These are phyloP conservation scores for Tupaia chinensis DNA, from an alignment of 2,113 vertebrate genomes.

Conservation along the genomic window DNA sequence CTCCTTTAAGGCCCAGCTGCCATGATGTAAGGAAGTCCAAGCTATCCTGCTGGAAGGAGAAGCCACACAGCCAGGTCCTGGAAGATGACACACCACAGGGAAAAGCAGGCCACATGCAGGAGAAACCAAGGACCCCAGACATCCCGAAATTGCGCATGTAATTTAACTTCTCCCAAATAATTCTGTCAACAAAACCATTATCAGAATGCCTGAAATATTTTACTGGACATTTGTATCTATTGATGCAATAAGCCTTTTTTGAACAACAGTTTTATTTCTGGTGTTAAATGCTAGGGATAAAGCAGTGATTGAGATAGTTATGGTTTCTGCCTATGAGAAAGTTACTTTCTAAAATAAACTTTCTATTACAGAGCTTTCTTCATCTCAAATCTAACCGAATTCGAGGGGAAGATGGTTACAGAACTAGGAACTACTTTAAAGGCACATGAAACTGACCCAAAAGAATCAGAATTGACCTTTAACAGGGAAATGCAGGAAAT, in stretches of 20 bases:
- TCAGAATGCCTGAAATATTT: constrained; percentile 1
- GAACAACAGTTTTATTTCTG: neutral
- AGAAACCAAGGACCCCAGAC: neutral
- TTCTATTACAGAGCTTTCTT: neutral
- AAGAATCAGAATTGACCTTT: constrained; percentile 13
- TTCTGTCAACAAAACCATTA: neutral
- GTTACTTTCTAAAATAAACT: neutral
- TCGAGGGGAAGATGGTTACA: neutral
- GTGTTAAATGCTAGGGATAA: neutral
- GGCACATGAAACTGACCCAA: neutral
- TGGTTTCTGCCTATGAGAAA: neutral
- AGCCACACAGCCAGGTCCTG: neutral
- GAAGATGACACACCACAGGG: neutral
- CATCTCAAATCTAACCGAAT: neutral
- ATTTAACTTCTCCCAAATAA: neutral
- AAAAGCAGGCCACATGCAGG: neutral
- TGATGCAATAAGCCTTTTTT: neutral
- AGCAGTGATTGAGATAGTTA: neutral
- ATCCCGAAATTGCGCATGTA: neutral
- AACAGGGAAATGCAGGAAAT: neutral
- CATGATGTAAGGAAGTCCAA: neutral
- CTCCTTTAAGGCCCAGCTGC: neutral
- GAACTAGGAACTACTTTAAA: neutral
- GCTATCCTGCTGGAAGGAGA: neutral
- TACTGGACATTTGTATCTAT: neutral